phyloP scores from a whole-genome alignment of 2,888 invertebrate species.

The Argyresthia goedartella region DNA sequence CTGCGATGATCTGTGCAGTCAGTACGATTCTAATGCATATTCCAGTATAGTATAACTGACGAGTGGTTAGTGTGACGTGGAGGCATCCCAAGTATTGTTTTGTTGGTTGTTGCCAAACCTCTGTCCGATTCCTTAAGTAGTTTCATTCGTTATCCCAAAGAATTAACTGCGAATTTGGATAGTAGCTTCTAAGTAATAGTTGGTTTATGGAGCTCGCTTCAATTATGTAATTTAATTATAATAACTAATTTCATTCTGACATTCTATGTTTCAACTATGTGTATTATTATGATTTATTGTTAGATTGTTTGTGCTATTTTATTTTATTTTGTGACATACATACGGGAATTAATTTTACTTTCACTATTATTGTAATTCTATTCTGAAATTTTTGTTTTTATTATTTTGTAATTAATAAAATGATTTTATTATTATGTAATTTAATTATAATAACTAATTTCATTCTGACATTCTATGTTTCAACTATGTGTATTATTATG shows the following conservation, averaged over 20 bases:
- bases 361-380: no score
- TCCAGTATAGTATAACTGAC: slow-evolving; percentile 3
- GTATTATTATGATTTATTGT: background rate
- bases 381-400: no score
- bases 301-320: no score
- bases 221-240: background rate
- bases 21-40: background rate
- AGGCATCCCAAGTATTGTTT: no score
- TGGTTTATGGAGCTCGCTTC: background rate
- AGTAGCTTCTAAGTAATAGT: slow-evolving; percentile 37
- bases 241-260: background rate
- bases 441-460: background rate
- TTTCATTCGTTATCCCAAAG: slow-evolving; percentile 53
- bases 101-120: background rate
- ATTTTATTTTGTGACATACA: no score
- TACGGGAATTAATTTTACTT: no score
- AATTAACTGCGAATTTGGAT: slow-evolving; percentile 42
- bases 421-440: no score
- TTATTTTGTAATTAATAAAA: no score
- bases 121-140: background rate
- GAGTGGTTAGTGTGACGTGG: no score
- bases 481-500: background rate
- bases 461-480: background rate
- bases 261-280: background rate
- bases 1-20: background rate